Evolutionary conservation across 2,797 vertebrate species (phyloP), one percentile per base, ranked within the genome.

Genomic region (Chelidonichthys spinosus): DNA sequence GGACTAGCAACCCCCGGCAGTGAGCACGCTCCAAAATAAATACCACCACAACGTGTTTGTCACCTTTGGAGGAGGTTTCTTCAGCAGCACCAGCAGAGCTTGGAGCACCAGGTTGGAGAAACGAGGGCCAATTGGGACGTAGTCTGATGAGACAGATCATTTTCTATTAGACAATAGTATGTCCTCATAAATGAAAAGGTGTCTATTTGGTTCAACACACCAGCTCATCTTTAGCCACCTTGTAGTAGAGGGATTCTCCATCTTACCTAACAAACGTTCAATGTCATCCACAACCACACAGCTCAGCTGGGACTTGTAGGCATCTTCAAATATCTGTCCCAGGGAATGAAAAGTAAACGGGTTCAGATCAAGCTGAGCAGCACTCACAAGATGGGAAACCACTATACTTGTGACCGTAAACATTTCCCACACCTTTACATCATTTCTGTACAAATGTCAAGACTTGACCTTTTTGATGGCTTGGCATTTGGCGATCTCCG

Each of bases 281-380:
- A 99, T 98, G 90, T 98, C 97, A 0, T 99, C 98, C 80, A 98
- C 97, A 1, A 99, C 96, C 65, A 99, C 96, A 69, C 98, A 99
- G 91, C 98, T 99, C 88, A 99, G 95, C 83, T 99, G 97, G 66
- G 98, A 99, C 91, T 99, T 99, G 91, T 99, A 98, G 0, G 98
- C 97, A 61, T 99, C 97, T 74, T 99, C 97, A 85, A 99, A 99
- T 87, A 98, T 97, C 98, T 99, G 54, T 15, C 72, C 89, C 11
- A 79, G 9, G 63, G 32, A 69, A 64, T 60, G 50, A 63, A 66
- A 54, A 4, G 39, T 6, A 44, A 53, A 6, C 5, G 42, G 0
- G 15, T n/a, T 17, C n/a, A n/a, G 8, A 59, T 69, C 18, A 49
- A 63, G 35, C 3, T 25, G 2, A n/a, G n/a, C n/a, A 25, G 25